A percentile compares a stretch with the other conserved stretches of the same genome.
Conservation (phyloP, 2,113 vertebrate genomes). For the Acanthochromis polyacanthus region DNA sequence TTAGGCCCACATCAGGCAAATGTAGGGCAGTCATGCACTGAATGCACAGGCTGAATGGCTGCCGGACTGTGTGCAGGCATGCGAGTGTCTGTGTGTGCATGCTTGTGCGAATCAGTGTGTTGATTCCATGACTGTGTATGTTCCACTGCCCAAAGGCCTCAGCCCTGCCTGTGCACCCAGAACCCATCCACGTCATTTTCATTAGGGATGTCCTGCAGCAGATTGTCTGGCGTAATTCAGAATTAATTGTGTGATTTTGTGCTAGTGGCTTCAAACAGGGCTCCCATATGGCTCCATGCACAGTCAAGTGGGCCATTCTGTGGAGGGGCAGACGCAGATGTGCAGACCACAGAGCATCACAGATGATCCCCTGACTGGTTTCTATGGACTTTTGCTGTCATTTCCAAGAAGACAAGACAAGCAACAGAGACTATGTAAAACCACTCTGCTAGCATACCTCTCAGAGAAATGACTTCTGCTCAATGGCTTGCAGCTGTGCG, state of each 20-base stretch:
- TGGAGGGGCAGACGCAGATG: slow-evolving; percentile 24
- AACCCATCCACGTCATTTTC: slow-evolving; percentile 38
- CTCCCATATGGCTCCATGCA: slow-evolving; percentile 51
- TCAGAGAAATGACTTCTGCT: neutral
- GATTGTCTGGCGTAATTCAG: slow-evolving; percentile 57
- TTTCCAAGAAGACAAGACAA: slow-evolving; percentile 14
- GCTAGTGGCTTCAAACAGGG: slow-evolving; percentile 56
- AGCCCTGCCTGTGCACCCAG: neutral
- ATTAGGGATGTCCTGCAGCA: slow-evolving; percentile 51
- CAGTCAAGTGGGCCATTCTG: slow-evolving; percentile 46
- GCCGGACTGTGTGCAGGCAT: slow-evolving; percentile 24
- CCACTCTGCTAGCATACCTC: slow-evolving; percentile 2
- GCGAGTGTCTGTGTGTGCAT: slow-evolving; percentile 15
- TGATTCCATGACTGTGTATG: slow-evolving; percentile 7
- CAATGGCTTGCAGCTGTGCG: neutral
- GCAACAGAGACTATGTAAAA: slow-evolving; percentile 16
- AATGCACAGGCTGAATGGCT: slow-evolving; percentile 36
- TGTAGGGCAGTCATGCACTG: slow-evolving; percentile 74
- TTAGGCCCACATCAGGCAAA: slow-evolving; percentile 65
- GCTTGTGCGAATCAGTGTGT: neutral
- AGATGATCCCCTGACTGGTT: slow-evolving; percentile 7
- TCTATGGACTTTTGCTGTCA: slow-evolving; percentile 2
- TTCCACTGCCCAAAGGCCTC: slow-evolving; percentile 24
- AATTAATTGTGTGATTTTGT: slow-evolving; percentile 68
- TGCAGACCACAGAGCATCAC: neutral